Evolutionary conservation across 2,113 vertebrate species (phyloP).

Genomic region (Caretta caretta): DNA sequence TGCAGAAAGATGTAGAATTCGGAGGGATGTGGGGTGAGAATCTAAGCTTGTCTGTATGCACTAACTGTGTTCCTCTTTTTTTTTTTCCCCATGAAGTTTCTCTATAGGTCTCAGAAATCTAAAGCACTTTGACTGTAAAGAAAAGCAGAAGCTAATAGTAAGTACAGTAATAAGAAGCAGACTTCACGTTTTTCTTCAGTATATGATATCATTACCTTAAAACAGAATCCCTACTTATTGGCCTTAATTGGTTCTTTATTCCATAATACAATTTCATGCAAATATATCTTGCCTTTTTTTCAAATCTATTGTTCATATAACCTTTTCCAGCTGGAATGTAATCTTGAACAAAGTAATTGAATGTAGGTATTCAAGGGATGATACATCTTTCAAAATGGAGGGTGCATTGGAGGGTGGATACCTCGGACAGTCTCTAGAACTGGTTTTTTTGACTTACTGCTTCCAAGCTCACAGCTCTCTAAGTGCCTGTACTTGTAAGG

Average conservation of each 20-base stretch:
- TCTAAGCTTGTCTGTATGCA: neutral
- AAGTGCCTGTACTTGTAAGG: neutral
- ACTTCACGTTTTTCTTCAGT: fast-evolving
- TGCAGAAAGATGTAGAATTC: neutral
- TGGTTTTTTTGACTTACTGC: neutral
- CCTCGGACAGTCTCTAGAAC: neutral
- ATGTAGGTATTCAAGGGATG: neutral
- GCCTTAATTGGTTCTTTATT: neutral
- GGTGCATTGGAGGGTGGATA: neutral
- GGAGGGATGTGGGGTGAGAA: neutral
- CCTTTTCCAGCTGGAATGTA: neutral
- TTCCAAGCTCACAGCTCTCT: neutral
- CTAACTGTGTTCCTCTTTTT: neutral
- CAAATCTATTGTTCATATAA: neutral
- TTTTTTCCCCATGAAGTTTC: conserved; percentile 75
- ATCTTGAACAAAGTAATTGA: neutral
- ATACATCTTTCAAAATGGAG: neutral
- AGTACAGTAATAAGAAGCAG: neutral
- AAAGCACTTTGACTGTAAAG: conserved; percentile 92
- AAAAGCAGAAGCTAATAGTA: conserved; percentile 86
- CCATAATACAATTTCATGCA: neutral
- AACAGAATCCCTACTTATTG: too few species aligned
- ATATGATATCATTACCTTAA: fast-evolving
- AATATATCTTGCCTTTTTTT: neutral
- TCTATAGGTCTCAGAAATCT: conserved; percentile 83